A percentile compares a stretch with the other conserved stretches of the same genome.
Conservation (phyloP, 64 coral and sea anemone genomes). For the Pachyseris speciosa region DNA sequence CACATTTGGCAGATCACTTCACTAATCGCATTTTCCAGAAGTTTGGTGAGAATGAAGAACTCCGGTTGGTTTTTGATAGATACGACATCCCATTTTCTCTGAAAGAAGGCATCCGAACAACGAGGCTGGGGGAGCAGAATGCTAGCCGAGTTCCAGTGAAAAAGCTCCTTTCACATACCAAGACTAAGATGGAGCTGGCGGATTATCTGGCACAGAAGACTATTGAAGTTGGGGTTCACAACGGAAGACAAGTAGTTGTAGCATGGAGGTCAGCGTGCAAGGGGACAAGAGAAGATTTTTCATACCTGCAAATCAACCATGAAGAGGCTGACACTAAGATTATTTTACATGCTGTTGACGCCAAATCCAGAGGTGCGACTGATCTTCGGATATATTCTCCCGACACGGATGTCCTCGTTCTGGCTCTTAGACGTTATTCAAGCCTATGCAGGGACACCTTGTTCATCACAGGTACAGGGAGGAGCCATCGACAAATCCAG, state of each 20-base stretch:
- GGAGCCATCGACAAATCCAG: not conserved
- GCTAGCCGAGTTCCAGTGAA: not conserved
- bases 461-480: slow-evolving; percentile 35
- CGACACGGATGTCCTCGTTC: slow-evolving; percentile 42
- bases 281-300: not conserved
- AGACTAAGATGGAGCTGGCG: slow-evolving; percentile 7
- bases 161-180: not conserved
- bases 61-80: slow-evolving; percentile 47
- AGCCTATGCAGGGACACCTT: not conserved
- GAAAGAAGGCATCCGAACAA: not conserved
- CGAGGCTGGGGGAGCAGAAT: not conserved
- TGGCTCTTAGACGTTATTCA: slow-evolving; percentile 34
- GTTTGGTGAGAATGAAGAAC: slow-evolving; percentile 12
- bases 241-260: slow-evolving; percentile 20
- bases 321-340: slow-evolving; percentile 57
- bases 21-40: slow-evolving; percentile 6
- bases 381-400: slow-evolving; percentile 18
- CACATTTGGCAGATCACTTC: slow-evolving; percentile 33
- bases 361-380: slow-evolving; percentile 18
- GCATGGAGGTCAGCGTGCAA: slow-evolving; percentile 15
- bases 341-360: slow-evolving; percentile 44
- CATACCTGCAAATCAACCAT: not conserved
- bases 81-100: slow-evolving; percentile 48
- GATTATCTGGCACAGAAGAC: slow-evolving; percentile 26
- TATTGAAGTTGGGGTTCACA: not conserved